Evolutionary conservation across 30 jellyfish, hydroid and myxozoan species (phyloP).

Genomic region (Chrysaora quinquecirrha): DNA sequence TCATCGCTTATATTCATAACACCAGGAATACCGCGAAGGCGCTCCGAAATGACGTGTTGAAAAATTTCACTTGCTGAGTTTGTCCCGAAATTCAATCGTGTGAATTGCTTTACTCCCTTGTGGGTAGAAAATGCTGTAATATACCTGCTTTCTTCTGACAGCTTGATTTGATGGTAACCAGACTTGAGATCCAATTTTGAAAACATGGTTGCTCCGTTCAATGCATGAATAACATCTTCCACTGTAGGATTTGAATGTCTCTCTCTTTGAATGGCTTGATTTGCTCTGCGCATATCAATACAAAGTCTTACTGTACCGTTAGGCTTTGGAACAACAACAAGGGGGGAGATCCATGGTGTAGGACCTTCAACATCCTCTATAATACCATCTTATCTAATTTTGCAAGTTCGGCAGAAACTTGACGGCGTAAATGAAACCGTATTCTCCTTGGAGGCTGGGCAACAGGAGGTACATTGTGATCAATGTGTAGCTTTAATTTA

Average conservation of each 20-base stretch:
- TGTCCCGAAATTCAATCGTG: neutral
- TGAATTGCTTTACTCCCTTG: neutral
- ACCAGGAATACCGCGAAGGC: neutral
- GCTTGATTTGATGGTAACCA: neutral
- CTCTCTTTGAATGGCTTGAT: neutral
- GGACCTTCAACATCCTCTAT: neutral
- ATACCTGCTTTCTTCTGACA: neutral
- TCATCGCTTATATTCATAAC: neutral
- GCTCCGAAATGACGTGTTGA: neutral
- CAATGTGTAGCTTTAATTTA: neutral
- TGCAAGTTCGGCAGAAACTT: neutral
- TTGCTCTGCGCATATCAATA: neutral
- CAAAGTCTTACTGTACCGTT: neutral
- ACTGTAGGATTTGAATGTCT: neutral
- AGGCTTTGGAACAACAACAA: neutral
- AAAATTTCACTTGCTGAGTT: neutral
- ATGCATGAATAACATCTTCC: neutral
- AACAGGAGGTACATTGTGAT: neutral
- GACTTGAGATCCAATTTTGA: neutral
- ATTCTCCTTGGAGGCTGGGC: neutral
- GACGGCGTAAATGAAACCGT: neutral
- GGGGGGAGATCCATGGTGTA: neutral
- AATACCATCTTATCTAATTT: neutral
- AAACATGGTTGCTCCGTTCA: neutral
- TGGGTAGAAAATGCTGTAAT: neutral